Base-by-base conservation (phyloP, 2,797 vertebrate genomes). In the Meriones psammophilus region DNA sequence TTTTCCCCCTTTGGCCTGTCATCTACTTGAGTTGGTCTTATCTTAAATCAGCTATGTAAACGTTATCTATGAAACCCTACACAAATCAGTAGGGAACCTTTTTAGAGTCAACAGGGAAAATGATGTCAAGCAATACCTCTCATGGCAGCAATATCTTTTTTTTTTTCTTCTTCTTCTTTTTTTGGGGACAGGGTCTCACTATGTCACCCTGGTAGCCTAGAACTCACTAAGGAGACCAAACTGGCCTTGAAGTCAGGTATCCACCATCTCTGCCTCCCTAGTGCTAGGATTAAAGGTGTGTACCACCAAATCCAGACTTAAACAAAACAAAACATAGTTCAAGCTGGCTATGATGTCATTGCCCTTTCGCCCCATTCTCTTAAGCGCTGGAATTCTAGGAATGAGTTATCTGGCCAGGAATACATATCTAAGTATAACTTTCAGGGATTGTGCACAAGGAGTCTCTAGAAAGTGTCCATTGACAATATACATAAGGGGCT, bases 341-440 rank as follows among this genome's bases (percentile, higher is more conserved):
- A 62, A 24, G 12, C 30, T 78, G 39, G 20, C 22, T 46, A 18
- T 56, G 73, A 77, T 28, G 58, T 50, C 20, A 14, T 18, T 24
- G 73, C 46, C 54, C 24, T 60, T 73, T 42, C 64, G 83, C 78
- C 39, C 46, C n/a, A 68, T 10, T n/a, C 42, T 85, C 36, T 46
- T 30, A 56, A 42, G 24, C 22, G 17, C 1, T 86, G 66, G 66
- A 50, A 86, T 54, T 50, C 50, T 3, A 86, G 30, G 46, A 18
- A 69, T 69, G 33, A 10, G 4, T 22, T 46, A 50, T 22, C 66
- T 36, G 60, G 42, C 14, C 39, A 81, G 14, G n/a, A 92, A 62
- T 68, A 94, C 24, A 85, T 24, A 79, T 93, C n/a, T 88, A 94
- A 64, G 22, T 3, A n/a, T 80, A 94, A 88, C 12, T 92, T 89